Conservation (phyloP, 1,140 invertebrate species). For the Rhopalosiphum padi region DNA sequence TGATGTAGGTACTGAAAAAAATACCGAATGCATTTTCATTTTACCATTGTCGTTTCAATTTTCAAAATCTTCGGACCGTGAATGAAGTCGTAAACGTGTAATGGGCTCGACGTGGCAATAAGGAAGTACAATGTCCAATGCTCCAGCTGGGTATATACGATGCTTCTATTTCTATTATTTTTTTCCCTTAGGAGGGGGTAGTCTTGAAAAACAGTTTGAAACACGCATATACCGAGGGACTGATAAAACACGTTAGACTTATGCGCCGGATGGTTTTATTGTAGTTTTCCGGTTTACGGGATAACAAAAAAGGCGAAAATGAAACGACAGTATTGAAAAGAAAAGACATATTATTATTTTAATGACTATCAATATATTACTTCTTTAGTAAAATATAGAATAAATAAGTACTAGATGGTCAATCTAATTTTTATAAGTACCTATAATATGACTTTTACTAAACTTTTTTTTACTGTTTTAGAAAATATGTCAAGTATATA, state of each 20-base stretch:
- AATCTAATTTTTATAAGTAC: background rate
- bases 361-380: background rate
- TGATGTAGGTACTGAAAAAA: slow-evolving; percentile 15
- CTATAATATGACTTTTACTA: background rate
- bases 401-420: background rate
- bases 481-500: background rate
- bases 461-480: background rate
- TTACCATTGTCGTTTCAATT: slow-evolving; percentile 49
- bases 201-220: slow-evolving; percentile 13
- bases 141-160: background rate
- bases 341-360: slow-evolving; percentile 10
- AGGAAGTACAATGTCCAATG: slow-evolving; percentile 29
- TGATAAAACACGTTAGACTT: slow-evolving; percentile 44
- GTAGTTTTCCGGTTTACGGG: slow-evolving; percentile 37
- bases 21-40: background rate
- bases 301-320: slow-evolving; percentile 14
- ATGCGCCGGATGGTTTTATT: slow-evolving; percentile 37
- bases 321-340: background rate
- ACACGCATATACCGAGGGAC: background rate
- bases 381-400: background rate
- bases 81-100: slow-evolving; percentile 52
- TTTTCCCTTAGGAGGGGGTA: slow-evolving; percentile 12
- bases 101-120: slow-evolving; percentile 41
- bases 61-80: slow-evolving; percentile 56
- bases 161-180: slow-evolving; percentile 36